A percentile compares a stretch with the other conserved stretches of the same genome.
phyloP scores from a whole-genome alignment of 2,113 vertebrate genomes.

The Crotalus tigris region DNA sequence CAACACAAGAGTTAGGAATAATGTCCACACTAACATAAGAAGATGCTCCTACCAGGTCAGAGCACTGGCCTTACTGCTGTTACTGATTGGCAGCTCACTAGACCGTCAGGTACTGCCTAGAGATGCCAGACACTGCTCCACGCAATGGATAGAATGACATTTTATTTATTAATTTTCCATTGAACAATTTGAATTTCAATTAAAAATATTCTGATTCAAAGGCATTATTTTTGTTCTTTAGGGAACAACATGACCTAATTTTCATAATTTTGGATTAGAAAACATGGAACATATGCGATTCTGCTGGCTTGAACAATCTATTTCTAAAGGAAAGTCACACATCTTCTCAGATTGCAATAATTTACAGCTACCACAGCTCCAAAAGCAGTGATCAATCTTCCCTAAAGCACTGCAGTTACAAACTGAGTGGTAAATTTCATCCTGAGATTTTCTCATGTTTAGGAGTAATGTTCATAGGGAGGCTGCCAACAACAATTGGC shows the following conservation, averaged over 20 bases:
- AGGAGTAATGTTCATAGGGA: background rate
- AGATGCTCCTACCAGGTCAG: background rate
- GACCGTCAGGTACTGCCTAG: background rate
- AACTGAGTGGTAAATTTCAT: conserved; percentile 30
- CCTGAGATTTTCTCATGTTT: conserved; percentile 12
- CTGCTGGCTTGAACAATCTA: conserved; percentile 1
- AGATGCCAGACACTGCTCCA: background rate
- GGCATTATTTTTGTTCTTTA: background rate
- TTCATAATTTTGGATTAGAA: conserved; percentile 27
- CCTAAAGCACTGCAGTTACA: background rate
- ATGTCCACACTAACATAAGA: background rate
- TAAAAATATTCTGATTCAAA: background rate
- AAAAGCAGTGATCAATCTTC: conserved; percentile 7
- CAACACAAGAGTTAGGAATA: background rate
- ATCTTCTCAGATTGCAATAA: conserved; percentile 42
- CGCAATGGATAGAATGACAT: background rate
- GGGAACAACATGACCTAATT: background rate
- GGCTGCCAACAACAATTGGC: conserved; percentile 11
- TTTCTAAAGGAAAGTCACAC: background rate
- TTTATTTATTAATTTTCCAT: background rate
- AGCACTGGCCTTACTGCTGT: background rate
- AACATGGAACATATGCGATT: background rate
- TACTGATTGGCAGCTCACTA: background rate
- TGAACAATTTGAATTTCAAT: background rate
- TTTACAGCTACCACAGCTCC: conserved; percentile 12